phyloP scores from a whole-genome alignment of 2,888 invertebrate genomes.

The Trichacis sp. region DNA sequence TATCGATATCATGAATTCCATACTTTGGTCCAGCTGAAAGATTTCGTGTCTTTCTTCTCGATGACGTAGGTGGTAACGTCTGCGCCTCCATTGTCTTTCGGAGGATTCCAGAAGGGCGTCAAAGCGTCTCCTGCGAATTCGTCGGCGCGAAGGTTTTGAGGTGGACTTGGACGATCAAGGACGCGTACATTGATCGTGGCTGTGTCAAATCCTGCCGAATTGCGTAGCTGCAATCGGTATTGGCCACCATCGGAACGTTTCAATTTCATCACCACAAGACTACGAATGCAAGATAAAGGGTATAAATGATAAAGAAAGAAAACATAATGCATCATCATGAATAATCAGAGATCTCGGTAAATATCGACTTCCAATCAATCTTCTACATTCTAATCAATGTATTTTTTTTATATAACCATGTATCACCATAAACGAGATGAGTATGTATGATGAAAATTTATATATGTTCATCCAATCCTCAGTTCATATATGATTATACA shows the following conservation, averaged over 20 bases:
- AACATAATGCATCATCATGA: no score
- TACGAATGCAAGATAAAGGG: no score
- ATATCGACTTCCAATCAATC: no score
- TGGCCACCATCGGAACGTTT: constrained; percentile 91
- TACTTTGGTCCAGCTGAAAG: constrained; percentile 84
- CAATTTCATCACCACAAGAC: constrained; percentile 93
- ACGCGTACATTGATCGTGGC: constrained; percentile 96
- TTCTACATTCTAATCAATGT: no score
- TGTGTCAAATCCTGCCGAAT: constrained; percentile 95
- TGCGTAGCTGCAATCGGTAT: constrained; percentile 91
- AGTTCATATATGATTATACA: no score
- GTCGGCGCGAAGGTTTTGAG: constrained; percentile 91
- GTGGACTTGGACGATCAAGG: constrained; percentile 90
- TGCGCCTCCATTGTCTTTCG: constrained; percentile 92
- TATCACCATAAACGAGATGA: no score
- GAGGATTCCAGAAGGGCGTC: constrained; percentile 96
- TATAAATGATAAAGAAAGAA: no score
- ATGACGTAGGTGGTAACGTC: constrained; percentile 96
- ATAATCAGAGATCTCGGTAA: no score
- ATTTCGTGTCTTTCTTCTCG: constrained; percentile 90
- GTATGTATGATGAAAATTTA: no score
- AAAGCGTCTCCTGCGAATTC: constrained; percentile 96
- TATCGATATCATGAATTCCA: no score
- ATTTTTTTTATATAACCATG: no score
- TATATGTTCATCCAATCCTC: no score